Evolutionary conservation across 2,888 invertebrate species (phyloP), one percentile per base, ranked within the genome.

Genomic region (Drosophila borealis): DNA sequence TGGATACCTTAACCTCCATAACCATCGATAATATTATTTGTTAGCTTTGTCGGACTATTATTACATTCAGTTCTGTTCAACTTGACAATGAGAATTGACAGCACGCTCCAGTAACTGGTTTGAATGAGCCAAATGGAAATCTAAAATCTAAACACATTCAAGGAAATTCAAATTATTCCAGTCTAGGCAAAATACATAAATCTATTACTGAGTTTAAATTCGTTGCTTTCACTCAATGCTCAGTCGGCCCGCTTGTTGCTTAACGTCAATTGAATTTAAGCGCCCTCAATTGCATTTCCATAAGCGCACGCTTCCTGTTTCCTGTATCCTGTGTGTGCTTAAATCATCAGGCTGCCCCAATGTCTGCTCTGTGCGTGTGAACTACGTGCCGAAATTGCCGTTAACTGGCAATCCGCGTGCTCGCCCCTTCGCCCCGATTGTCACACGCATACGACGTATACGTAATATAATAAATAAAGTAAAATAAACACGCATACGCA

Each of bases 331-430:
- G 21, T 51, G 51, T 67, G 67, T 70, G 60, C 45, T 42, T 45
- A 72, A 80, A 80, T 72, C 69, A 75, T 74, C 78, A 65, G 64
- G 57, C 61, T 59, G 55, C 17, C 48, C 61, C 37, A 19, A 53
- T 44, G 34, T 49, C 61, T 34, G 42, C 6, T 14, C 17, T 41
- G 44, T 54, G 39, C 53, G 62, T 78, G 80, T 64, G 57, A 77
- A 57, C 65, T 81, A 76, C 76, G 60, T 78, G 76, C 74, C 69
- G 73, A 84, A 78, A 81, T 73, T 78, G 70, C 70, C 70, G 70
- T 79, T 70, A 74, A 81, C 74, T 50, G 67, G 54, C 68, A 74
- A 45, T 33, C 54, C 54, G 63, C 36, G 49, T 37, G 50, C 42
- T 46, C 21, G 21, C 51, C 41, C 21, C 39, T 11, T 5, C n/a